Base-by-base conservation (phyloP, 2,113 vertebrate genomes). In the Coracopsis vasa region DNA sequence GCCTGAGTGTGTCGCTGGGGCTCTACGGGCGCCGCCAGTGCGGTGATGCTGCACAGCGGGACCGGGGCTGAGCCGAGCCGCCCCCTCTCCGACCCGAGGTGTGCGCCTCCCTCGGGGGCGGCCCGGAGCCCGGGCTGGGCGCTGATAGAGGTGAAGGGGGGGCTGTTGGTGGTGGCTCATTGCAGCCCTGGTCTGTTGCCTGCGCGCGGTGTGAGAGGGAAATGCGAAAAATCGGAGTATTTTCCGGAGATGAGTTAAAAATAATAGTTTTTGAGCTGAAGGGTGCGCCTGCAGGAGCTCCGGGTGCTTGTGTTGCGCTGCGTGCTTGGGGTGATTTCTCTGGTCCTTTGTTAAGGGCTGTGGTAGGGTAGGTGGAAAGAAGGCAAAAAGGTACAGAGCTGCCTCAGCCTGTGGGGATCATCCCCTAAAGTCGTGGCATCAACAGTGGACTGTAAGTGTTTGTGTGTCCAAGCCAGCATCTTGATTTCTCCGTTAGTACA, bases 151-250 rank as follows among this genome's bases (percentile, higher is more conserved):
- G 54, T 17, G 51, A 17, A n/a, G n/a, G 51, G 53, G 53, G 53
- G 18, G 18, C 53, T 56, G 54, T 15, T 6, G 56, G 33, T 35
- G 56, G n/a, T 24, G n/a, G 51, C 31, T 56, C 31, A 20, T 13
- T n/a, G 54, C 19, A 19, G 53, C 54, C 31, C 54, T 21, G 54
- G 19, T 13, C 54, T n/a, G 54, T 13, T n/a, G 54, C 54, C 54
- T n/a, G 31, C 31, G 31, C 12, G 16, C 17, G 17, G 53, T 54
- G 29, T 54, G 54, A 21, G 41, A 2, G 2, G 4, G 50, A 47
- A 58, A 13, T 2, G 0, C 0, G 16, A 6, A 47, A 53, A 27
- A 24, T 3, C 9, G 9, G 20, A 27, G 0, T 4, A 2, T 8
- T 25, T 58, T 17, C 24, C 11, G 29, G 25, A 37, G n/a, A 19